Base-by-base conservation (phyloP, 1,140 invertebrate genomes). In the Drosophila azteca region DNA sequence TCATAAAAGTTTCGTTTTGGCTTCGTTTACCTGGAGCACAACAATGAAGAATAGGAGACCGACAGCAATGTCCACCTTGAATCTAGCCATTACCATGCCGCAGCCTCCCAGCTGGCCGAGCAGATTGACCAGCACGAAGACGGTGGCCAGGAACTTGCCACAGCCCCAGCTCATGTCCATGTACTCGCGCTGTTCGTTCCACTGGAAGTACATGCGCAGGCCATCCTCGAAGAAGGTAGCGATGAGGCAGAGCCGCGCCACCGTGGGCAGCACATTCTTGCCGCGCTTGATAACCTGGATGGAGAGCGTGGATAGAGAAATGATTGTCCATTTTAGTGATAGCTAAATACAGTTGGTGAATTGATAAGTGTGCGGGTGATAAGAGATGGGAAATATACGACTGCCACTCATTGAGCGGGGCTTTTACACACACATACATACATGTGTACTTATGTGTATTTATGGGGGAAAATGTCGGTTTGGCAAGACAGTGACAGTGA, bases 141-240 rank as follows among this genome's bases (percentile, higher is more conserved):
- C 49, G n/a, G 96, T 96, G 6, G 96, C 96, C 43, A 98, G 77
- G 79, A 98, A 96, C 85, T 94, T 96, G 3, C 99, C 99, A 93
- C 98, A 99, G n/a, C 96, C 95, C 99, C 99, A 99, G 3, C 97
- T 97, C 92, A 97, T 95, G 90, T 99, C 95, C 97, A 99, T 99
- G 90, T 99, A 99, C 89, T 99, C 98, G 35, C 98, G 94, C 91
- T 99, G 99, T 90, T 99, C 98, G 35, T 95, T 95, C 99, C 99
- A 99, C 92, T 99, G 99, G 83, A 97, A 96, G 95, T 97, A 99
- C 99, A 99, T 99, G 69, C 99, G 95, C 43, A 99, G 94, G 0
- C 99, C 99, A 95, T 99, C 99, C 94, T 99, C 99, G 29, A 99
- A 94, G 93, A 99, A 99, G 78, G 99, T 99, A 64, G 98, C 98